Evolutionary conservation across 2,888 invertebrate species (phyloP), one percentile per base, ranked within the genome.

Genomic region (Odontothrips loti): DNA sequence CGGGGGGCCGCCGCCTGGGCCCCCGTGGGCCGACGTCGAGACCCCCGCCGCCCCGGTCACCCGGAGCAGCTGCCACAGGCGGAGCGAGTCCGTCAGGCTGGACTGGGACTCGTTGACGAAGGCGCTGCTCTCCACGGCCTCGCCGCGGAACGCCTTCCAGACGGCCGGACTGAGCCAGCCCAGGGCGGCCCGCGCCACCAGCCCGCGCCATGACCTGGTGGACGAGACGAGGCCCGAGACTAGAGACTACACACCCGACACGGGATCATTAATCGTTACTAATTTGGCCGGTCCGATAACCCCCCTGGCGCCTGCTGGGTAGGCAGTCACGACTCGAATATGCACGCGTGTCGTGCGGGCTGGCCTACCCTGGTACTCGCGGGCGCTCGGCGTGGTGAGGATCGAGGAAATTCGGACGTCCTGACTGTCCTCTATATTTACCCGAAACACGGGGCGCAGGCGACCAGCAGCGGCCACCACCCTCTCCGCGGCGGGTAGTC

Each of bases 81-180:
- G 68, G 23, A 75, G 68, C 68, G 27, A 75, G 68, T 75, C 68
- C 27, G 68, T 75, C 23, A 75, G 68, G 68, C 68, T 75, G 68
- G 68, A 75, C 68, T 75, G 68, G 23, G 68, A 75, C 68, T 75
- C 68, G 68, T 75, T 75, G 68, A 75, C 68, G 68, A 75, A 75
- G 68, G 68, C 68, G 68, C 68, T 75, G 68, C 68, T 75, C 27
- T 75, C 68, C 68, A 75, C 68, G 27, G n/a, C 68, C 68, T 75
- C 68, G 68, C 68, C 68, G 68, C 68, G 68, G 68, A 75, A 75
- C 27, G 68, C 68, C 68, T 75, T 75, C 68, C 68, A 75, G 11
- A 75, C 68, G 68, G 27, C 68, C 23, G 68, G 68, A 27, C 27
- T 75, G 23, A 75, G 68, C 68, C 68, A 75, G 68, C 68, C 68